phyloP scores from a whole-genome alignment of 2,797 vertebrate genomes.

The Chromis chromis region DNA sequence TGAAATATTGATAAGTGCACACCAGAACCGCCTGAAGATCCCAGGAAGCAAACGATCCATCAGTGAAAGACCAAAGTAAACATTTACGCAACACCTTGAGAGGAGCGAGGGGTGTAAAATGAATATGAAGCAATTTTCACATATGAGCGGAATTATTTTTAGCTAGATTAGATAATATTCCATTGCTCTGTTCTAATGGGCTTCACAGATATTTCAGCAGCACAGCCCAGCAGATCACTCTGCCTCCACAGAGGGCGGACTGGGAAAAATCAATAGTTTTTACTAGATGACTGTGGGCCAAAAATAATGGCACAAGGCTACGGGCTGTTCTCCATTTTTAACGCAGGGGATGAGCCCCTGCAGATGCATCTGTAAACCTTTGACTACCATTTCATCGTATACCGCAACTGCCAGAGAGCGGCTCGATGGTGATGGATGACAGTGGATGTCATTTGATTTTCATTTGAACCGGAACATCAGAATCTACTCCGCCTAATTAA shows the following conservation, averaged over 20 bases:
- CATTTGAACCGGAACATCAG: slow-evolving; percentile 72
- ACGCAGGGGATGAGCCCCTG: slow-evolving; percentile 48
- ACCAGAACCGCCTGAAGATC: slow-evolving; percentile 48
- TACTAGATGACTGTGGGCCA: slow-evolving; percentile 39
- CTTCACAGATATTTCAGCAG: slow-evolving; percentile 31
- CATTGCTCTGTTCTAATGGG: slow-evolving; percentile 25
- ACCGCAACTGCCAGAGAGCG: slow-evolving; percentile 51
- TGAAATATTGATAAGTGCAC: slow-evolving; percentile 59
- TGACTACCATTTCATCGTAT: slow-evolving; percentile 62
- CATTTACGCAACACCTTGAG: slow-evolving; percentile 47
- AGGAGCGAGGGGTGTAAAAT: slow-evolving; percentile 53
- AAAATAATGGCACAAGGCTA: slow-evolving; percentile 61
- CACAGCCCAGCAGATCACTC: neutral
- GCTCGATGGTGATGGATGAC: slow-evolving; percentile 77
- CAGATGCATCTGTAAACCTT: slow-evolving; percentile 72
- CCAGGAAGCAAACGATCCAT: slow-evolving; percentile 50
- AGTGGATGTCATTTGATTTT: slow-evolving; percentile 78
- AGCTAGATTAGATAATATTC: slow-evolving; percentile 44
- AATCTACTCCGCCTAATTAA: slow-evolving; percentile 82
- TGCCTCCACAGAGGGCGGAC: slow-evolving; percentile 10
- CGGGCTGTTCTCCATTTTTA: slow-evolving; percentile 61
- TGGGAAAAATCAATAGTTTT: slow-evolving; percentile 52
- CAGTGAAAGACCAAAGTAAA: slow-evolving; percentile 58
- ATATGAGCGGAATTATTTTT: slow-evolving; percentile 65
- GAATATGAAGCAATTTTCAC: slow-evolving; percentile 77